Evolutionary conservation across 2,888 invertebrate species (phyloP), one percentile per base, ranked within the genome.

Genomic region (Phortica magna): DNA sequence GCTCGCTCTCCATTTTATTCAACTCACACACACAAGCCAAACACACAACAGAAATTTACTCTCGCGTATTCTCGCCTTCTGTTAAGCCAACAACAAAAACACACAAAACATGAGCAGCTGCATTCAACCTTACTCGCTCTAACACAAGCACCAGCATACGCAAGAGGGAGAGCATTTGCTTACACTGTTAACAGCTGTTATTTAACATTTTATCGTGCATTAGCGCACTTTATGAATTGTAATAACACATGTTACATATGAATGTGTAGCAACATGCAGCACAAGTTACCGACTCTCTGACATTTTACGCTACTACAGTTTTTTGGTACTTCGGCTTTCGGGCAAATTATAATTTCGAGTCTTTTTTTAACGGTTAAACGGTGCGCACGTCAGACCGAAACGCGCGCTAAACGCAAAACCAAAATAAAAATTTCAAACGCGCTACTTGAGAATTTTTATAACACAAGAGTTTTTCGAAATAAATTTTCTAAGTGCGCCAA

Each of bases 401-500:
- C 19, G 39, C 39, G 65, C 65, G 65, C 65, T n/a, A 10, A 19
- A 19, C 2, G 19, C 14, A 73, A 78, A 79, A 41, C 53, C 57
- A 83, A 83, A 65, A 78, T 71, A 84, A 83, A 77, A 19, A 3
- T 12, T 65, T 65, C 14, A 39, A 65, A 48, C 9, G 78, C 81
- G 83, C 82, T 83, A 19, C 17, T 19, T 31, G 39, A 55, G 39
- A 55, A 55, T 53, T 57, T 53, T 39, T 57, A 43, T 48, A 55
- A 31, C 19, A 31, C 57, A 57, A 31, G 9, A 72, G 12, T 12
- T 12, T 12, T 12, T 12, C 12, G 55, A 17, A 22, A 17, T 10
- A 14, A 17, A 41, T 42, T 57, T 17, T 70, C 65, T 19, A 39
- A 41, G 65, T 48, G 48, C 48, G 48, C 48, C 48, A 48, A 48